phyloP scores from a whole-genome alignment of 2,888 invertebrate species.

The Leucophora obtusa region DNA sequence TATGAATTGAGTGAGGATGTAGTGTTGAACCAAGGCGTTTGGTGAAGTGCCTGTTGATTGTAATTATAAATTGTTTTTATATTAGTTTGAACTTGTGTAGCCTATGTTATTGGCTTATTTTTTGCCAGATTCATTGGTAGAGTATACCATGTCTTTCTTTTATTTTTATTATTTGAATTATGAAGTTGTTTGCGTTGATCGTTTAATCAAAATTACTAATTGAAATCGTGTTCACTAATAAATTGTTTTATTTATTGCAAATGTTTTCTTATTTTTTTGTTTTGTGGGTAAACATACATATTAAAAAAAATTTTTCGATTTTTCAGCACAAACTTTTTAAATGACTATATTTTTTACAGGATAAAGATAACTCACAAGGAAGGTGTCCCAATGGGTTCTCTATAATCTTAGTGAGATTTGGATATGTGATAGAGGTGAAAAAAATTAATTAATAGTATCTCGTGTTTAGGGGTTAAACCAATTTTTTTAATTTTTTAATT shows the following conservation, averaged over 20 bases:
- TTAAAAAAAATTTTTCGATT: too few species aligned
- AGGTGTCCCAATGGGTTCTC: too few species aligned
- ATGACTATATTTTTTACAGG: too few species aligned
- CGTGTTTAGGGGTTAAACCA: too few species aligned
- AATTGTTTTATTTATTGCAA: constrained; percentile 57
- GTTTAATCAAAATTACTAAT: constrained; percentile 62
- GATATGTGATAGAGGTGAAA: too few species aligned
- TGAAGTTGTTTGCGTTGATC: constrained; percentile 63
- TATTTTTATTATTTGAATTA: constrained; percentile 20
- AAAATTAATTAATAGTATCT: too few species aligned
- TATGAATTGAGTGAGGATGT: constrained; percentile 33
- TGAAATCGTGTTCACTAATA: constrained; percentile 64
- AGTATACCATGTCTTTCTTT: constrained; percentile 24
- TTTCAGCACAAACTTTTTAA: too few species aligned
- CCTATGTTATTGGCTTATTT: constrained; percentile 34
- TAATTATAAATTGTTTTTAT: constrained; percentile 64
- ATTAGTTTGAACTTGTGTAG: constrained; percentile 49
- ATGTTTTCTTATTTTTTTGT: constrained; percentile 35
- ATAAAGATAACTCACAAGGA: too few species aligned
- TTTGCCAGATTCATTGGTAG: constrained; percentile 12
- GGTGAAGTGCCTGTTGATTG: constrained; percentile 50
- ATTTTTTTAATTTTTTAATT: too few species aligned
- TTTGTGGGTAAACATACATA: background rate
- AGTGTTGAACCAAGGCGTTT: constrained; percentile 51
- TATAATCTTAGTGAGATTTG: too few species aligned